Base-by-base conservation (phyloP, 2,888 invertebrate species). In the Lepidochrysops patricia region DNA sequence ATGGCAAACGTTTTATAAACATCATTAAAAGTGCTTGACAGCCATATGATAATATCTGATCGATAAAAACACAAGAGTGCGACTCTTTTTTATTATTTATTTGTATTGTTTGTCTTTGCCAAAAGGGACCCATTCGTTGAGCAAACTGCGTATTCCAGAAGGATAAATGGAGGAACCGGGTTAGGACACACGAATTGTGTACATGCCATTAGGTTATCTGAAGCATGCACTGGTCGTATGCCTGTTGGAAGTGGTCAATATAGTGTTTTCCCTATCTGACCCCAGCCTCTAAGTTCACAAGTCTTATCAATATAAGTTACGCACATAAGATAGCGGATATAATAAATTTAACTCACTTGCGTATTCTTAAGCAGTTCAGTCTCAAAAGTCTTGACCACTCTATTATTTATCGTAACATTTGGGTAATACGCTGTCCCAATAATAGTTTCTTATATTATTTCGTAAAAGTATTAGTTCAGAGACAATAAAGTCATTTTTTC, bases 301-400 rank as follows among this genome's bases (percentile, higher is more conserved):
- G 69, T 76, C 72, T 84, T 85, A 83, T 85, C 82, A 61, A 70
- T 70, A 72, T 66, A 63, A 73, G 74, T 80, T 82, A 82, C 84
- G 83, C 79, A 85, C 80, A 77, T 76, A 77, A 80, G 88, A 88
- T 88, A 88, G 77, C 75, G 71, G 75, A 82, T 80, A 79, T 79
- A 86, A 86, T 88, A 88, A 86, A 87, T 84, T 79, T 80, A 77
- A 78, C 80, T 72, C 77, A 77, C 83, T 84, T 82, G 80, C 81
- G 76, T 75, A 82, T 76, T 73, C 75, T 76, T 73, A 68, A 74
- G 72, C 77, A 84, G 82, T 87, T 76, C 75, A 73, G 70, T 70
- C 71, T 77, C 73, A 76, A 74, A 72, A 73, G 75, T 69, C 59
- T 65, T 60, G 61, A 68, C 61, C 67, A 64, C 63, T 66, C 56